Base-by-base conservation (phyloP, 2,888 invertebrate species). In the Galerucella pusilla region DNA sequence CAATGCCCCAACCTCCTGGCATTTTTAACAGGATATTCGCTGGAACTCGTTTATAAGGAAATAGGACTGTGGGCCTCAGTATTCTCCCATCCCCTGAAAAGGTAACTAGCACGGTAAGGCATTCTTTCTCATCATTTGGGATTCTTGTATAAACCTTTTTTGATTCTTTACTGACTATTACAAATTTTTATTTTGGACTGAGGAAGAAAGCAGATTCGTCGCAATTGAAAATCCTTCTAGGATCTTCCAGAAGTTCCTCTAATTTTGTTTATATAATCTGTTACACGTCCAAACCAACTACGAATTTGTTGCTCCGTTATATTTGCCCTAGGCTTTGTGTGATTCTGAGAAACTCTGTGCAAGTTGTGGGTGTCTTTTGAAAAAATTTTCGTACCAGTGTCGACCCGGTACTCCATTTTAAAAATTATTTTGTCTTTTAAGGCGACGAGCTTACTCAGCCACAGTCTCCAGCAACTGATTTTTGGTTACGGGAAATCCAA, bases 1-100 rank as follows among this genome's bases (percentile, higher is more conserved):
- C 73, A 16, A 73, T 75, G 12, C 52, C 63, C 68, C 73, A 73
- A 42, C 28, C 54, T 52, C 25, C 46, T 12, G 68, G 65, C 45
- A 74, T 54, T 16, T 67, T 54, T 3, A 25, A 52, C 3, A 52
- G 4, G 20, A 52, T 67, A 67, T 2, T 28, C n/a, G 25, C 25
- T 28, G 60, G 2, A 20, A 57, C 16, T 57, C 14, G n/a, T 57
- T 57, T 57, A 14, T 57, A 57, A 20, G 57, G 20, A 25, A 60
- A 28, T 60, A 25, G 20, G 11, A 60, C 60, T 60, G 28, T 28
- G 1, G 60, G 28, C 20, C 16, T 7, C 20, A 20, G 57, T 28
- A 25, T 60, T 11, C 14, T 60, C 11, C 28, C 28, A 60, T 60
- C 28, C 6, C 12, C 59, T 11, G 59, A 59, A 20, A 59, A 11